Conservation (phyloP, 2,113 vertebrate species). For the Podarcis cretensis region DNA sequence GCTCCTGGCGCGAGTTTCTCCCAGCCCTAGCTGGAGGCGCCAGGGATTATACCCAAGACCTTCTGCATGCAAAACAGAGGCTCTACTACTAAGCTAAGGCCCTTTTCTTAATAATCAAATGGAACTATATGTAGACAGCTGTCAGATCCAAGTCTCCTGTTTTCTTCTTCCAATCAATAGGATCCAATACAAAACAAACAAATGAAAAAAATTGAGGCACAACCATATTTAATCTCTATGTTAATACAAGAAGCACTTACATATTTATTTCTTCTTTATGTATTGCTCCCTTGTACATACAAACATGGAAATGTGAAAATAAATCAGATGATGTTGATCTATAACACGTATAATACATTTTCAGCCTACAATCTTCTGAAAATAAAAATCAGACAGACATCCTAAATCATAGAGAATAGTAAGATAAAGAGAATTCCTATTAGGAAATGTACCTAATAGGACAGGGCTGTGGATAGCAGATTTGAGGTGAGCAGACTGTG, state of each 20-base stretch:
- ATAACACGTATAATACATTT: conserved; percentile 61
- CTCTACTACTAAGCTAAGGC: no score
- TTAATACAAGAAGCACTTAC: not conserved
- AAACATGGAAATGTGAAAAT: not conserved
- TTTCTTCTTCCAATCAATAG: no score
- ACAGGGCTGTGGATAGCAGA: no score
- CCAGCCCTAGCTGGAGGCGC: no score
- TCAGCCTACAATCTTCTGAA: conserved; percentile 71
- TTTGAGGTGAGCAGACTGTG: not conserved
- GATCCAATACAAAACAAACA: not conserved
- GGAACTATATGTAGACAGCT: not conserved
- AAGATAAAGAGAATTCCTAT: conserved; percentile 66
- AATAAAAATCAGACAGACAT: conserved; percentile 41
- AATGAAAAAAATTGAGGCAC: not conserved
- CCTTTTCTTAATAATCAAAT: not conserved
- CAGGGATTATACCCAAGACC: no score
- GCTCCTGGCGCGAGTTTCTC: no score
- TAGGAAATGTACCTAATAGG: conserved; percentile 55
- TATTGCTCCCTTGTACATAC: not conserved
- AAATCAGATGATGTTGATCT: not conserved
- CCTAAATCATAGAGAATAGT: no score
- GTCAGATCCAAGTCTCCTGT: not conserved
- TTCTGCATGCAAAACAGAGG: no score
- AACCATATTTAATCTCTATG: not conserved
- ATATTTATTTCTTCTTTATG: not conserved